Conservation (phyloP, 2,113 vertebrate genomes). For the Setophaga coronata region DNA sequence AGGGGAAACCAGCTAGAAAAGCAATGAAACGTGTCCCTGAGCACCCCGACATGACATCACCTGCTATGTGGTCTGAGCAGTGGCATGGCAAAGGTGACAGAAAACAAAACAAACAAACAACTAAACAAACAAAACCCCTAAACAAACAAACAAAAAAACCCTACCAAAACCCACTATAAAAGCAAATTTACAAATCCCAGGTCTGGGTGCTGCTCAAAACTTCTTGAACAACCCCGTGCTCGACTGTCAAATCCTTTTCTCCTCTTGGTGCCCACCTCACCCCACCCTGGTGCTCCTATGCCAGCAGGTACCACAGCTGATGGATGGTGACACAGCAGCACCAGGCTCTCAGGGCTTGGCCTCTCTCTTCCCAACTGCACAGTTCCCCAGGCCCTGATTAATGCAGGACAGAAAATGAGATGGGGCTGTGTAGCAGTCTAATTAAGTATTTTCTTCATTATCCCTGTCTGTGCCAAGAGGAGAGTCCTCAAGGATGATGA, state of each 20-base stretch:
- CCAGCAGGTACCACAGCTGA: background rate
- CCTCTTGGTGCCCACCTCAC: background rate
- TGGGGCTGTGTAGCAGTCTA: background rate
- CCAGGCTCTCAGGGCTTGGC: background rate
- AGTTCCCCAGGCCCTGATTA: background rate
- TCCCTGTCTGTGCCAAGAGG: background rate
- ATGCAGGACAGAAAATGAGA: background rate
- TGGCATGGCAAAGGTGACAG: background rate
- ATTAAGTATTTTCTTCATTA: background rate
- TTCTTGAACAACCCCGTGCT: background rate
- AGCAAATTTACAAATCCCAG: background rate
- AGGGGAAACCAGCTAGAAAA: accelerated
- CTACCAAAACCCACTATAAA: background rate
- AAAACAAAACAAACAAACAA: accelerated
- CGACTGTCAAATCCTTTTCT: background rate
- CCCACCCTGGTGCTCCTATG: background rate
- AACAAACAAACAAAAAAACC: background rate
- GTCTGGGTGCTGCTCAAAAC: background rate
- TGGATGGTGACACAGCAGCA: background rate
- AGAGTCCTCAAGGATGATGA: background rate
- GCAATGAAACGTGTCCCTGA: background rate
- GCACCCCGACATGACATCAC: background rate
- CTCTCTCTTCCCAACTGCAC: background rate
- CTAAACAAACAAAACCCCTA: background rate
- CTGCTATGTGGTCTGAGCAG: background rate